Evolutionary conservation across 2,113 vertebrate genomes (phyloP).

Genomic region (Corythoichthys intestinalis): DNA sequence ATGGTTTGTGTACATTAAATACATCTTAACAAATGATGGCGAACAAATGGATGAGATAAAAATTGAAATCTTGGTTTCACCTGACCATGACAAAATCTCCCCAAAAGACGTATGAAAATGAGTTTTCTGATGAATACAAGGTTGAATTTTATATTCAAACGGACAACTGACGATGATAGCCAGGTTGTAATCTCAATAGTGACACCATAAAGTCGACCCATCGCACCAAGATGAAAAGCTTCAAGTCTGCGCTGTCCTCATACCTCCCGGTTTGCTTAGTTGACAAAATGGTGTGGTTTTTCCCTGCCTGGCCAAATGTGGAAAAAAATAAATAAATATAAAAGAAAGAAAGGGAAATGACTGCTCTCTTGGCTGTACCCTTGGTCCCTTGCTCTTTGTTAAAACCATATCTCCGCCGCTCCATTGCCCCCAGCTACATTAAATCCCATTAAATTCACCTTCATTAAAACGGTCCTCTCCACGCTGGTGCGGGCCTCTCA

Average conservation of each 20-base stretch:
- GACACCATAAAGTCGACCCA: neutral
- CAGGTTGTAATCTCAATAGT: neutral
- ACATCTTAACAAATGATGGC: neutral
- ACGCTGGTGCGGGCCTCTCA: constrained; percentile 73
- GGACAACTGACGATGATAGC: neutral
- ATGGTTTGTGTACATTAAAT: neutral
- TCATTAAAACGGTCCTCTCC: constrained; percentile 79
- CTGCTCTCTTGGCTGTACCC: constrained; percentile 73
- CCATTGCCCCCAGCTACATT: constrained; percentile 81
- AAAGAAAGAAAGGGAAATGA: constrained; percentile 75
- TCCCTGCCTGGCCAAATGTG: constrained; percentile 67
- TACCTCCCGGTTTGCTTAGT: constrained; percentile 68
- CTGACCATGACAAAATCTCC: neutral
- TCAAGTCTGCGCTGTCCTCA: constrained; percentile 42
- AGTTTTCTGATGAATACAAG: neutral
- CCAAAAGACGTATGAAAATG: neutral
- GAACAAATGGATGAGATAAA: neutral
- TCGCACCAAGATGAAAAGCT: constrained; percentile 33
- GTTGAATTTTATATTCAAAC: neutral
- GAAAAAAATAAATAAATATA: constrained; percentile 70
- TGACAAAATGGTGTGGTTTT: constrained; percentile 63
- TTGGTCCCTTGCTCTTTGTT: constrained; percentile 79
- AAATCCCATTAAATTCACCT: constrained; percentile 85
- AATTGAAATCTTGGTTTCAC: neutral
- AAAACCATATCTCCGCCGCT: constrained; percentile 80